These are phyloP conservation scores for Gari tellinella DNA, from an alignment of 2,888 invertebrate species.

Conservation along the genomic window DNA sequence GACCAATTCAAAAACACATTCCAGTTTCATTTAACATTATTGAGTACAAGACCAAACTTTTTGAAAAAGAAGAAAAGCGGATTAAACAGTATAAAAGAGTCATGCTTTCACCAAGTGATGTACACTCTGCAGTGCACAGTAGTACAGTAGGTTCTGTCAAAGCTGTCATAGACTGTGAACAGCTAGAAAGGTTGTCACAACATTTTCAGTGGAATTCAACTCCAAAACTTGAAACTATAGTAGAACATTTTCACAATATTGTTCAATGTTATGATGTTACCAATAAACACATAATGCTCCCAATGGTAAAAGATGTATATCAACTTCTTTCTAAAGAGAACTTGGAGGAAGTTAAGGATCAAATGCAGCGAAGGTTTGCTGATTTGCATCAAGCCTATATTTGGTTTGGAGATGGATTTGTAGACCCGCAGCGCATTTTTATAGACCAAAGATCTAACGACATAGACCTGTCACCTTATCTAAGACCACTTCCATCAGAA, in stretches of 20 bases:
- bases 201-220: constrained; percentile 7
- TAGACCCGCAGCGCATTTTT: constrained; percentile 5
- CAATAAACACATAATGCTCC: not conserved
- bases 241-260: not conserved
- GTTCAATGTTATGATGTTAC: not conserved
- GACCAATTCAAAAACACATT: too few relatives aligned
- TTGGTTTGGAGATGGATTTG: constrained; percentile 46
- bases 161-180: constrained; percentile 21
- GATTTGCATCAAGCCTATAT: not conserved
- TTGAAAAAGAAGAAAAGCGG: too few relatives aligned
- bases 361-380: not conserved
- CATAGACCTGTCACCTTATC: constrained; percentile 43
- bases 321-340: not conserved
- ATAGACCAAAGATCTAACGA: constrained; percentile 4
- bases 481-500: constrained; percentile 39
- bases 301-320: not conserved
- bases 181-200: not conserved
- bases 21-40: too few relatives aligned
- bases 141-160: constrained; percentile 30
- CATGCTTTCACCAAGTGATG: constrained; percentile 25
- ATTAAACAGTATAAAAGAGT: constrained; percentile 3
- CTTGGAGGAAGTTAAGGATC: not conserved
- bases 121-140: constrained; percentile 14
- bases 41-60: too few relatives aligned
- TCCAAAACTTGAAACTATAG: not conserved